phyloP scores from a whole-genome alignment of 2,888 invertebrate genomes.

The Notodonta ziczac region DNA sequence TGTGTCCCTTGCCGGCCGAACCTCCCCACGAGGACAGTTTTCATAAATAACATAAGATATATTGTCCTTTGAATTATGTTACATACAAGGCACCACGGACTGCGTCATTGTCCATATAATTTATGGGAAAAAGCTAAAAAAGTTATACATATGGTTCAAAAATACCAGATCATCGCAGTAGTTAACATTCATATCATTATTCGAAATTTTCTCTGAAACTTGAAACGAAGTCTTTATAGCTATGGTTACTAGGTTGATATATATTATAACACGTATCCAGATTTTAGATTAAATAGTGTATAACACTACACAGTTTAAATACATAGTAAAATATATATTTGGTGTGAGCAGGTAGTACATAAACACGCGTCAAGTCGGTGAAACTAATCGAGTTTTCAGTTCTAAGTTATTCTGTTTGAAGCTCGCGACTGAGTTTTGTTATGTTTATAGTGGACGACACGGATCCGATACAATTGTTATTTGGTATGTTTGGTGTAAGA shows the following conservation, averaged over 20 bases:
- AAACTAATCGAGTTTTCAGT: conserved; percentile 75
- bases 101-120: no score
- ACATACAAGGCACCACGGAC: no score
- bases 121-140: no score
- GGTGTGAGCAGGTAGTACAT: conserved; percentile 14
- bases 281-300: no score
- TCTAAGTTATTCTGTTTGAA: conserved; percentile 75
- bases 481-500: no score
- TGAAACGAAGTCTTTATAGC: no score
- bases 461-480: neutral
- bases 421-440: conserved; percentile 50
- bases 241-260: no score
- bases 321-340: conserved; percentile 2
- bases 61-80: neutral
- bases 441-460: conserved; percentile 41
- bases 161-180: no score
- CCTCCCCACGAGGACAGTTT: conserved; percentile 18
- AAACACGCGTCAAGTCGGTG: conserved; percentile 49
- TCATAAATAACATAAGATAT: neutral
- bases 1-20: conserved; percentile 32
- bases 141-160: no score
- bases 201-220: no score
- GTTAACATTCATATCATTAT: no score
- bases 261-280: no score
- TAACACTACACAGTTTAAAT: neutral